A percentile compares a stretch with the other conserved stretches of the same genome.
These are phyloP conservation scores for Allolobophora icterica DNA, from an alignment of 2,888 invertebrate species.

Conservation along the genomic window DNA sequence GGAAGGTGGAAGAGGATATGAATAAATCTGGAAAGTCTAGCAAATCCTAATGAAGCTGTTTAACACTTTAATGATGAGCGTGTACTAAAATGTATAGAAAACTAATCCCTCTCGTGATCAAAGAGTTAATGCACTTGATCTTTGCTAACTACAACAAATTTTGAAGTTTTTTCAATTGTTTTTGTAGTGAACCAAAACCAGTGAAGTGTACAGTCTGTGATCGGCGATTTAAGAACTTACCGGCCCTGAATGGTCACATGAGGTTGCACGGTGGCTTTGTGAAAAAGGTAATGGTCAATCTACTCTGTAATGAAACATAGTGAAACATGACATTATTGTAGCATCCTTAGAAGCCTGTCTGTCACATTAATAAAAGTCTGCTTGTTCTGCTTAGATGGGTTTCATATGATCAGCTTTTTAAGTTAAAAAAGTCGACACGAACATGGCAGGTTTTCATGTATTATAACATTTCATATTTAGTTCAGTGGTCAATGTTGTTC, in stretches of 20 bases:
- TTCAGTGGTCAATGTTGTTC: not conserved
- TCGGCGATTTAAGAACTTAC: slow-evolving; percentile 94
- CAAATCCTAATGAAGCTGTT: not conserved
- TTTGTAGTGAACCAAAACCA: slow-evolving; percentile 68
- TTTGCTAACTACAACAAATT: no score
- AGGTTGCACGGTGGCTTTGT: slow-evolving; percentile 94
- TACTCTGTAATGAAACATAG: not conserved
- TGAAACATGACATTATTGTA: not conserved
- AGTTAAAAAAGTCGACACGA: not conserved
- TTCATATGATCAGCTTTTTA: not conserved
- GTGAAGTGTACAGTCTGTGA: slow-evolving; percentile 94
- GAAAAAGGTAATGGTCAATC: slow-evolving; percentile 68
- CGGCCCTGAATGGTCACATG: slow-evolving; percentile 97
- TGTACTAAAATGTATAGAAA: no score
- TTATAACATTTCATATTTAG: not conserved
- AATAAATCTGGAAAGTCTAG: not conserved
- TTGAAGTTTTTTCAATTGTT: not conserved
- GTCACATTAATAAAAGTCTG: not conserved
- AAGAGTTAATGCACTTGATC: no score
- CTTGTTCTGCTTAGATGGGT: not conserved
- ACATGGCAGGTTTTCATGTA: not conserved
- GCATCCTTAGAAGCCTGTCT: not conserved
- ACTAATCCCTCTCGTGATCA: no score
- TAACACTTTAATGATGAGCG: no score
- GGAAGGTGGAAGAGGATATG: not conserved